A percentile compares a stretch with the other conserved stretches of the same genome.
Evolutionary conservation across 2,113 vertebrate species (phyloP).

Genomic region (Taurulus bubalis): DNA sequence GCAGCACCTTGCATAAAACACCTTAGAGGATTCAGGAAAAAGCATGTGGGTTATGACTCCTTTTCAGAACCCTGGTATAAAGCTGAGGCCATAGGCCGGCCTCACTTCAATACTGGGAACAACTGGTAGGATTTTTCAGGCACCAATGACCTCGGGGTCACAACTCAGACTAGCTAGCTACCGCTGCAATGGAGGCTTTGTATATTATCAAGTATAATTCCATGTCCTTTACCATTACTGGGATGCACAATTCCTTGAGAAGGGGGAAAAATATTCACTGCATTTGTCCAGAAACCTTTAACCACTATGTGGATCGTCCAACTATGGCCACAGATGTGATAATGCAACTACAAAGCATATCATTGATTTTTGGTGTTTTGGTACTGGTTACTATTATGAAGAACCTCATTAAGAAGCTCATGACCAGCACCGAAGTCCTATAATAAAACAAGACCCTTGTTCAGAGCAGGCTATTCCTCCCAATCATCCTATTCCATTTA

Average conservation of each 20-base stretch:
- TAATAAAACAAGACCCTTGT: not conserved
- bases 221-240: not conserved
- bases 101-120: not conserved
- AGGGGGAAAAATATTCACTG: not conserved
- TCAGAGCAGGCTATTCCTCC: not conserved
- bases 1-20: not conserved
- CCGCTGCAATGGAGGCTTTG: constrained; percentile 1
- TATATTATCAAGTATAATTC: not conserved
- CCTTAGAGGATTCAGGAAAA: not conserved
- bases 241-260: not conserved
- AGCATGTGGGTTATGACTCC: not conserved
- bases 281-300: not conserved
- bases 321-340: not conserved
- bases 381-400: not conserved
- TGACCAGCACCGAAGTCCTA: not conserved
- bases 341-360: not conserved
- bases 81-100: not conserved
- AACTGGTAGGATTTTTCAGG: not conserved
- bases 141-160: not conserved
- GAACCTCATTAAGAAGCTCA: not conserved
- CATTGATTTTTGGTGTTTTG: not conserved
- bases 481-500: not conserved
- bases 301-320: not conserved
- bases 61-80: not conserved
- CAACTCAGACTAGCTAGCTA: not conserved